Conservation (phyloP, 2,113 vertebrate species). For the Esox niger region DNA sequence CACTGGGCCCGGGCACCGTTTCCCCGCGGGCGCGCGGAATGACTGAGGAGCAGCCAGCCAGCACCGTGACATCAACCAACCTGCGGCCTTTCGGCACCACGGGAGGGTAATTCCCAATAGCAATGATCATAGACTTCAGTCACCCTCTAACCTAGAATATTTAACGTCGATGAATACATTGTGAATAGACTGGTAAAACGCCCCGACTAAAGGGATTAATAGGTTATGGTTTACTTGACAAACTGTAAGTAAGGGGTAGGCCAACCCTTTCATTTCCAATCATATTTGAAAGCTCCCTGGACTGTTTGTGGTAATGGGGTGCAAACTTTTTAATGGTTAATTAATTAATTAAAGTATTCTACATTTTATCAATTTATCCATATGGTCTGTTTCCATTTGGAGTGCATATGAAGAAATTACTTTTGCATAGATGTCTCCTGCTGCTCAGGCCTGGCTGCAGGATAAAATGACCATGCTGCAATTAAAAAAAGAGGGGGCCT, state of each 20-base stretch:
- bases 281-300: too few relatives aligned
- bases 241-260: too few relatives aligned
- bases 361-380: too few relatives aligned
- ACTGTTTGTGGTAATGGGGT: too few relatives aligned
- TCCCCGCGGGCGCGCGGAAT: constrained; percentile 57
- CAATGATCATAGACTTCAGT: constrained; percentile 65
- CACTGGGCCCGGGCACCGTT: constrained; percentile 48
- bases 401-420: too few relatives aligned
- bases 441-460: too few relatives aligned
- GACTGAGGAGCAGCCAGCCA: constrained; percentile 44
- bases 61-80: constrained; percentile 34
- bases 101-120: constrained; percentile 53
- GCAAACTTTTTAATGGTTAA: too few relatives aligned
- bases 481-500: too few relatives aligned
- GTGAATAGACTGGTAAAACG: constrained; percentile 55
- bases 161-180: constrained; percentile 43
- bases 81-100: constrained; percentile 64
- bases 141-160: constrained; percentile 52
- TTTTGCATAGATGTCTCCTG: too few relatives aligned
- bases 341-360: too few relatives aligned
- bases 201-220: constrained; percentile 33
- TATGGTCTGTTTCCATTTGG: too few relatives aligned
- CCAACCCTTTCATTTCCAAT: background rate
- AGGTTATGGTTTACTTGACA: constrained; percentile 25
- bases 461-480: too few relatives aligned